Evolutionary conservation across 1,140 invertebrate genomes (phyloP).

Genomic region (Coelopa frigida): DNA sequence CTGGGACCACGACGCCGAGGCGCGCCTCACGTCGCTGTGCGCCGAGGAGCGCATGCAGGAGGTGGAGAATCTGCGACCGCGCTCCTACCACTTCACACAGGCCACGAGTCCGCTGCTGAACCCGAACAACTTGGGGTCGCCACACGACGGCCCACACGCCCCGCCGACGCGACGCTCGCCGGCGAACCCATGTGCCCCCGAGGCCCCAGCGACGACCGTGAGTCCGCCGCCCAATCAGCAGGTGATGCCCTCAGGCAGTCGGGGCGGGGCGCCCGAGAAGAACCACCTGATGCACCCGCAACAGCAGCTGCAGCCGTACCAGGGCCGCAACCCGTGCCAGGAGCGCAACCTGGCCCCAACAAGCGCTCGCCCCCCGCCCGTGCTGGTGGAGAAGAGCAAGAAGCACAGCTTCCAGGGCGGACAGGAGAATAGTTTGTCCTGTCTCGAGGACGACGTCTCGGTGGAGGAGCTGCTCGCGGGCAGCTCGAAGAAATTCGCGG

Average conservation of each 20-base stretch:
- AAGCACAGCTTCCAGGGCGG: slow-evolving; percentile 38
- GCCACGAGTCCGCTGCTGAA: slow-evolving; percentile 37
- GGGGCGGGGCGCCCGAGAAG: slow-evolving; percentile 21
- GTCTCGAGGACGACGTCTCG: slow-evolving; percentile 40
- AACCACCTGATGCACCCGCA: slow-evolving; percentile 40
- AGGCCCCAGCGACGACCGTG: slow-evolving; percentile 25
- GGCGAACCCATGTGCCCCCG: too few relatives aligned
- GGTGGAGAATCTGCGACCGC: slow-evolving; percentile 53
- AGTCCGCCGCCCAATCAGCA: slow-evolving; percentile 39
- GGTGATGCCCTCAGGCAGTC: slow-evolving; percentile 11
- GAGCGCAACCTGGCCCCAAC: slow-evolving; percentile 72
- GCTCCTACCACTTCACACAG: slow-evolving; percentile 22
- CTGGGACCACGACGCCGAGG: slow-evolving; percentile 92
- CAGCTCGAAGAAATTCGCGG: slow-evolving; percentile 23
- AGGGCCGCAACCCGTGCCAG: slow-evolving; percentile 82
- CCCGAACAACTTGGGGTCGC: slow-evolving; percentile 30
- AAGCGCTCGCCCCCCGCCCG: slow-evolving; percentile 52
- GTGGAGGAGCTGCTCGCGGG: slow-evolving; percentile 39
- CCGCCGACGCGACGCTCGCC: neutral
- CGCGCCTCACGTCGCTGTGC: slow-evolving; percentile 80
- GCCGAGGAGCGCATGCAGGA: slow-evolving; percentile 80
- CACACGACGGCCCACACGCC: slow-evolving; percentile 6
- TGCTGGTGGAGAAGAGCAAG: slow-evolving; percentile 62
- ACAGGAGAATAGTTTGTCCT: slow-evolving; percentile 38
- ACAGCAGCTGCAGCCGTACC: slow-evolving; percentile 65